phyloP scores from a whole-genome alignment of 2,113 vertebrate species.

The Triplophysa dalaica region DNA sequence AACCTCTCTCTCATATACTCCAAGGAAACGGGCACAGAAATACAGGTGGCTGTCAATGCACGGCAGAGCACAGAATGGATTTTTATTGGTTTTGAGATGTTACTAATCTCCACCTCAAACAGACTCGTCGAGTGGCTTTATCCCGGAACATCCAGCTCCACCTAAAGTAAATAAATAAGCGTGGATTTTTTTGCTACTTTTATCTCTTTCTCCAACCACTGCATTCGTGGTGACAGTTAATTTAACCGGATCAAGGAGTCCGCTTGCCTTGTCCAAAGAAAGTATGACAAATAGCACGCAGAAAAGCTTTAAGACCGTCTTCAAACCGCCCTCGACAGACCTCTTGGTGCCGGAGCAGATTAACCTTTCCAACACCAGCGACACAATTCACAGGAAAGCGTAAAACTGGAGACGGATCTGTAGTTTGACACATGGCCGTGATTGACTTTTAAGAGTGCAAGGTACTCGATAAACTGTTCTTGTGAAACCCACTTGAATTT shows the following conservation, averaged over 20 bases:
- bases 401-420: not conserved
- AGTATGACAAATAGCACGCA: conserved; percentile 25
- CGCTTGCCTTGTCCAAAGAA: conserved; percentile 41
- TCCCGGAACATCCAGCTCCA: not conserved
- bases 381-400: conserved; percentile 15
- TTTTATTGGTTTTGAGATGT: conserved; percentile 23
- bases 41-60: conserved; percentile 14
- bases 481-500: conserved; percentile 29
- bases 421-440: not conserved
- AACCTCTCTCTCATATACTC: not conserved
- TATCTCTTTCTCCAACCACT: not conserved
- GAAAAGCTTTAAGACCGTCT: conserved; percentile 24
- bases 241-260: conserved; percentile 38
- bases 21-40: not conserved
- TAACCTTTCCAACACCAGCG: conserved; percentile 36
- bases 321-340: not conserved
- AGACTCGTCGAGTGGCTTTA: conserved; percentile 9
- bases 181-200: conserved; percentile 1
- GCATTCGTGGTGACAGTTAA: conserved; percentile 48
- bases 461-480: conserved; percentile 21
- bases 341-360: conserved; percentile 24
- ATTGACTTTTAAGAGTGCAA: conserved; percentile 30
- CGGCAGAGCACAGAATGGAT: not conserved
- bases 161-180: conserved; percentile 11
- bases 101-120: conserved; percentile 32